These are phyloP conservation scores for Mus spretus DNA, from an alignment of 2,797 vertebrate species.

Conservation along the genomic window DNA sequence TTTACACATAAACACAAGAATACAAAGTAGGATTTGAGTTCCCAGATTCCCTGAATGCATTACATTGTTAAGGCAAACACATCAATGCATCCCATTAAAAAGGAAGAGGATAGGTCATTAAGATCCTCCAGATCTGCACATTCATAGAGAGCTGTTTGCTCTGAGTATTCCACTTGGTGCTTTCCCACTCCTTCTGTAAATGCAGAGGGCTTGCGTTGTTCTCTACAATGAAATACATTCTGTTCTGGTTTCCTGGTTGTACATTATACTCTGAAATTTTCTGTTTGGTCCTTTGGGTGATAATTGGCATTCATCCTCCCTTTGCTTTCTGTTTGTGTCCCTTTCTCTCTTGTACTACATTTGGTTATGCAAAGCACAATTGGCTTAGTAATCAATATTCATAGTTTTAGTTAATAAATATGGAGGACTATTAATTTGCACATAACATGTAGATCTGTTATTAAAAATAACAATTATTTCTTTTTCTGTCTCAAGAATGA, in stretches of 20 bases:
- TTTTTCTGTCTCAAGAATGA: conserved; percentile 31
- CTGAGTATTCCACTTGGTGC: conserved; percentile 55
- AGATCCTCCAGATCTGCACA: conserved; percentile 43
- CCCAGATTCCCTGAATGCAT: conserved; percentile 71
- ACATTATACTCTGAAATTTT: conserved; percentile 78
- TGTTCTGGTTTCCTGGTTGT: conserved; percentile 77
- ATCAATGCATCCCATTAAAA: conserved; percentile 47
- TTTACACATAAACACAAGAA: conserved; percentile 68
- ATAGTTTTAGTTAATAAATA: conserved; percentile 50
- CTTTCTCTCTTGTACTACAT: conserved; percentile 61
- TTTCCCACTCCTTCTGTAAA: conserved; percentile 73
- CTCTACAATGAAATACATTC: conserved; percentile 74
- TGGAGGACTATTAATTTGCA: conserved; percentile 27
- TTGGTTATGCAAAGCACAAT: conserved; percentile 64
- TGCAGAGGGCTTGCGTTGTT: conserved; percentile 77
- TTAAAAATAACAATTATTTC: conserved; percentile 32
- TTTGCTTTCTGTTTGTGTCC: conserved; percentile 24
- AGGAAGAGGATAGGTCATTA: conserved; percentile 51
- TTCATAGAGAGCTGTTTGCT: conserved; percentile 69
- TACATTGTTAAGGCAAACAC: conserved; percentile 75
- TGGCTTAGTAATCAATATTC: conserved; percentile 46
- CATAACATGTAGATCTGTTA: not conserved
- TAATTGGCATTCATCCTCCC: conserved; percentile 78
- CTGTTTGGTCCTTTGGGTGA: conserved; percentile 78
- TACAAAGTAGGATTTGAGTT: conserved; percentile 75